Evolutionary conservation across 1,140 invertebrate genomes (phyloP).

Genomic region (Eueides isabella): DNA sequence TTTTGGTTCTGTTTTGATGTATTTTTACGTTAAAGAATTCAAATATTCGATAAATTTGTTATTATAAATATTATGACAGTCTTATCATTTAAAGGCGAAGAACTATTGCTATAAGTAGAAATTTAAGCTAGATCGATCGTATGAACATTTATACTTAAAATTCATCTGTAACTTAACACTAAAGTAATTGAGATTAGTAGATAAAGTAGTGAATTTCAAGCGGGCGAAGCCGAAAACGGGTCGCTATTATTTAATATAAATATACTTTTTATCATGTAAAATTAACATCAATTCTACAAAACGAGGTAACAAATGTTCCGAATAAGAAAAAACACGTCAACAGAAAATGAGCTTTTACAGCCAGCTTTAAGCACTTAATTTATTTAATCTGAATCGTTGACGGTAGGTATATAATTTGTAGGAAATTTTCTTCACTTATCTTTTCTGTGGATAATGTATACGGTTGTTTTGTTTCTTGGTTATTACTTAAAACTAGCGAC

Average conservation of each 20-base stretch:
- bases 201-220: no score
- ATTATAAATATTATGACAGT: no score
- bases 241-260: no score
- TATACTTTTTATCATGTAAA: no score
- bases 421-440: background rate
- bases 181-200: no score
- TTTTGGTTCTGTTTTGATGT: background rate
- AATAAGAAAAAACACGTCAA: background rate
- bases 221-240: no score
- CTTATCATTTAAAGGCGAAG: no score
- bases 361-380: background rate
- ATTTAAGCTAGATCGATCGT: no score
- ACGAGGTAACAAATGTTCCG: background rate
- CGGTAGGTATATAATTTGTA: background rate
- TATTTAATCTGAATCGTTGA: background rate
- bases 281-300: background rate
- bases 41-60: background rate
- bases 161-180: no score
- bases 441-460: background rate
- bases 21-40: background rate
- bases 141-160: no score
- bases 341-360: background rate
- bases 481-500: no score
- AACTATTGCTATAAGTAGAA: no score
- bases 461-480: background rate